phyloP scores from a whole-genome alignment of 2,797 vertebrate species.

The Argyrosomus regius region DNA sequence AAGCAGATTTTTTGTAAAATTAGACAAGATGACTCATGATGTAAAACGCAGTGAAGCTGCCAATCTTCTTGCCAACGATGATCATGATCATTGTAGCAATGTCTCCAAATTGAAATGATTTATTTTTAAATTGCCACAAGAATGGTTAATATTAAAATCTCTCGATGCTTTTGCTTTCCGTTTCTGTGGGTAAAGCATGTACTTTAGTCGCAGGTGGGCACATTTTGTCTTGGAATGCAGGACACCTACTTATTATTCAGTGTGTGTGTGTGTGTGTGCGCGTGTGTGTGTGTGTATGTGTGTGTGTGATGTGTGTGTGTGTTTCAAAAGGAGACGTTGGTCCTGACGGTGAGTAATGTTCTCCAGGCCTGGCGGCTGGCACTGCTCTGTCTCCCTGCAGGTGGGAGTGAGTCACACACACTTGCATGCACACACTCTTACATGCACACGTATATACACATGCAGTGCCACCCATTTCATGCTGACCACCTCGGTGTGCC shows the following conservation, averaged over 20 bases:
- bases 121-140: constrained; percentile 34
- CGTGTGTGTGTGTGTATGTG: constrained; percentile 31
- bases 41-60: constrained; percentile 34
- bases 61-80: constrained; percentile 15
- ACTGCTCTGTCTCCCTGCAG: constrained; percentile 79
- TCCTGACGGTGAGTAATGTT: constrained; percentile 84
- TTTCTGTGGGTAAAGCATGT: constrained; percentile 41
- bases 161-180: constrained; percentile 8
- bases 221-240: constrained; percentile 66
- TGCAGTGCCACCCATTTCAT: constrained; percentile 60
- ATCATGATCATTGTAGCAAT: constrained; percentile 30
- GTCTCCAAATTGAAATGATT: constrained; percentile 42
- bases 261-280: constrained; percentile 5
- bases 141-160: constrained; percentile 22
- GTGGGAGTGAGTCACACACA: constrained; percentile 82
- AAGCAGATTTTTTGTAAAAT: constrained; percentile 43
- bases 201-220: constrained; percentile 64
- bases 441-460: constrained; percentile 26
- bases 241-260: constrained; percentile 77
- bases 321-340: constrained; percentile 70
- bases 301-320: constrained; percentile 44
- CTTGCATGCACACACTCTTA: constrained; percentile 12
- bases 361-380: constrained; percentile 82
- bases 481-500: constrained; percentile 75
- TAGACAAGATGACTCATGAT: constrained; percentile 41